Evolutionary conservation across 2,113 vertebrate genomes (phyloP), one percentile per base, ranked within the genome.

Genomic region (Felis chaus): DNA sequence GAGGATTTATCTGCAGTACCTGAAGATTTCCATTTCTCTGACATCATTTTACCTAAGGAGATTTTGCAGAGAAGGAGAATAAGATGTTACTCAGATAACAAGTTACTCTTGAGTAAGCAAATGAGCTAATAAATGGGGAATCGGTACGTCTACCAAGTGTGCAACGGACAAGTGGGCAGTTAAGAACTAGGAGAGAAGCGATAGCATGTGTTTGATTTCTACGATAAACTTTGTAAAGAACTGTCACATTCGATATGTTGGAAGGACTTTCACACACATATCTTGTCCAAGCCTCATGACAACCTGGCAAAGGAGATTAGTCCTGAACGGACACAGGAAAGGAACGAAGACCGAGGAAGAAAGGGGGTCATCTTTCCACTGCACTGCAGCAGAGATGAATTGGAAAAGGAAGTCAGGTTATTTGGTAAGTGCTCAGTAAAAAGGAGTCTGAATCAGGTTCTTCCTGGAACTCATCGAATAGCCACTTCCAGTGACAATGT

Each of bases 61-160:
- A 97, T 95, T 97, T 90, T 97, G 90, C 50, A 97, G 94, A 98
- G 87, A 96, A 96, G 97, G 96, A 97, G 91, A 98, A 68, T 98
- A 98, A 96, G 69, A 97, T 89, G 93, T 87, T 45, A 45, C 45
- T 45, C 45, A 45, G 8, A 1, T 45, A 39, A 90, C 16, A 87
- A 89, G 89, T 53, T 57, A 80, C 25, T 71, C 87, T 8, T 65
- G 61, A 73, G 21, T 69, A 94, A 94, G 61, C 39, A 29, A 50
- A n/a, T 79, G n/a, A 85, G 25, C 45, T 86, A 91, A 95, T 15
- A 48, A 91, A 91, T 65, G 79, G 36, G 66, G 76, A 68, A 74
- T 95, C 50, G 66, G 14, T 80, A 80, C 61, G 76, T 78, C 29
- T 88, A 68, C 25, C 9, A 2, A 79, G 33, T 76, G 9, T 48